These are phyloP conservation scores for Tragulus kanchil DNA, from an alignment of 2,113 vertebrate genomes.

Conservation along the genomic window DNA sequence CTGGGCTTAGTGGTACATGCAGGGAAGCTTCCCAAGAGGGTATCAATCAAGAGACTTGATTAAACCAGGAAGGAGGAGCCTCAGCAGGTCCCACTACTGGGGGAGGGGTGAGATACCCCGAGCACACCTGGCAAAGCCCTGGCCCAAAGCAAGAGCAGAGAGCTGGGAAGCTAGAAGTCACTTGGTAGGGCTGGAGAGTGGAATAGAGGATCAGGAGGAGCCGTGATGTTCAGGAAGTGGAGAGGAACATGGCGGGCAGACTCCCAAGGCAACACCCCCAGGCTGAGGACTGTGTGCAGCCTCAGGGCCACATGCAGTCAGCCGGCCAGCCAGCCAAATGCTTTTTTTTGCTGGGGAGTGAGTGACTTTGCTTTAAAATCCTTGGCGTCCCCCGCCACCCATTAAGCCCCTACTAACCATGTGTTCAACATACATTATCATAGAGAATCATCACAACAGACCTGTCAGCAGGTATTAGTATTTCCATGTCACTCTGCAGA, in stretches of 20 bases:
- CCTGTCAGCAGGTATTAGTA: neutral
- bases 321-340: neutral
- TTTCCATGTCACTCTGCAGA: neutral
- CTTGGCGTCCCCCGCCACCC: neutral
- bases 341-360: neutral
- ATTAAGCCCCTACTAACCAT: neutral
- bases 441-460: neutral
- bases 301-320: neutral
- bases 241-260: neutral
- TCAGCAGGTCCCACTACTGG: neutral
- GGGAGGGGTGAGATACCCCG: neutral
- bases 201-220: neutral
- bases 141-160: neutral
- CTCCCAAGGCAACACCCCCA: neutral
- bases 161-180: neutral
- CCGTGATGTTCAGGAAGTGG: neutral
- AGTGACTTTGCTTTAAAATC: slow-evolving; percentile 23
- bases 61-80: neutral
- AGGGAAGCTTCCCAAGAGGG: neutral
- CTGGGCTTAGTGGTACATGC: rapidly evolving
- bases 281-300: no score
- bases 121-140: neutral
- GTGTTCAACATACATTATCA: neutral
- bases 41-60: neutral
- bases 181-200: neutral